phyloP scores from a whole-genome alignment of 2,113 vertebrate genomes.

The Campylomormyrus numenius region DNA sequence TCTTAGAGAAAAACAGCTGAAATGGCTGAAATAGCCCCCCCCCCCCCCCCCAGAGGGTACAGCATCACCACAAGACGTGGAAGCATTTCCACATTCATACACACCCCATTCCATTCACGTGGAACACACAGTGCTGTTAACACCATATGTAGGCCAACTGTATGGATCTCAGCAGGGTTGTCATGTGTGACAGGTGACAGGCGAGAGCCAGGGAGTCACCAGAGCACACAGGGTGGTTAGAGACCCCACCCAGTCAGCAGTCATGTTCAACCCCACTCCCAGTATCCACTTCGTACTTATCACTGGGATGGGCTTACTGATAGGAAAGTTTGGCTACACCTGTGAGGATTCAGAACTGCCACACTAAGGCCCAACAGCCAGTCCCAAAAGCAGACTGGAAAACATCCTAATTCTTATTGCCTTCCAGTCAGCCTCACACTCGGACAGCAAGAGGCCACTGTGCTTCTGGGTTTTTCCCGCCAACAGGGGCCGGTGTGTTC shows the following conservation, averaged over 20 bases:
- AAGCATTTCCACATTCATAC: background rate
- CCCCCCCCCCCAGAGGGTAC: background rate
- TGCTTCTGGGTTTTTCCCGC: background rate
- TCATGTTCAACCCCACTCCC: background rate
- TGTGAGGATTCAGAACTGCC: background rate
- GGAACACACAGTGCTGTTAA: background rate
- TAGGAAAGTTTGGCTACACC: background rate
- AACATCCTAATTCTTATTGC: background rate
- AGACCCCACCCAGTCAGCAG: background rate
- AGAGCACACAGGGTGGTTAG: background rate
- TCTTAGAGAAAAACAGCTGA: background rate
- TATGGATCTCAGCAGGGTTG: background rate
- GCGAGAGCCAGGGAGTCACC: background rate
- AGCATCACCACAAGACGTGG: background rate
- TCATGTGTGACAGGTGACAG: background rate
- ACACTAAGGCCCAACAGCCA: background rate
- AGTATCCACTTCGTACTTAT: background rate
- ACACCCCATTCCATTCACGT: background rate
- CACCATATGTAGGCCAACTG: background rate
- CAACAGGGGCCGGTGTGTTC: background rate
- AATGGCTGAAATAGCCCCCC: background rate
- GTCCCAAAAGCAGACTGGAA: background rate
- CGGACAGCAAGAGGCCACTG: background rate
- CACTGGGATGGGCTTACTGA: background rate
- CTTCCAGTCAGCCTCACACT: background rate